Base-by-base conservation (phyloP, 2,797 vertebrate genomes). In the Meriones psammophilus region DNA sequence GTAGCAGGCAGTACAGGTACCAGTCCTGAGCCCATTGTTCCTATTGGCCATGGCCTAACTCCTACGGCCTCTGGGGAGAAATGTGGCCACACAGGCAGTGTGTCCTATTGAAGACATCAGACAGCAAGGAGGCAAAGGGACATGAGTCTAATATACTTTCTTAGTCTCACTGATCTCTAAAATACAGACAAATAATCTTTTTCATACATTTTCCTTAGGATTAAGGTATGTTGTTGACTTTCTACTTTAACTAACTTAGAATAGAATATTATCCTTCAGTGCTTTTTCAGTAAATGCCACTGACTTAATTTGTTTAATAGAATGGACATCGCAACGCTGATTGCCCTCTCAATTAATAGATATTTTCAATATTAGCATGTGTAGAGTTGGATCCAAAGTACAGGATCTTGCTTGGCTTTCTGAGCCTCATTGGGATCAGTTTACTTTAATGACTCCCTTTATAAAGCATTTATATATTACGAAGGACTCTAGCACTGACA, bases 211-310 rank as follows among this genome's bases (percentile, higher is more conserved):
- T 76, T 54, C 33, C 60, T 90, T 83, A 42, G 69, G 36, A 73
- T 39, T 50, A 64, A 73, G 24, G 13, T 79, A 33, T 46, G 92
- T 96, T 79, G 28, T 78, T 83, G 71, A 89, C 46, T 64, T 83
- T 86, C 84, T 66, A 64, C 50, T 94, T 90, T 89, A 76, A 54
- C 69, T 79, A 80, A 77, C 8, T 95, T 92, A 88, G 42, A 92
- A 36, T 33, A 39, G 62, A 39, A 83, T 78, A 71, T n/a, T 79
- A 18, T 6, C 62, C 58, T 58, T 50, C 20, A 28, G 14, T 50
- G 46, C 33, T 89, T 83, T 86, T 73, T 78, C 62, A 92, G n/a
- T 39, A 91, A 94, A 97, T 56, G 14, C 39, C 58, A 88, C 22
- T 2, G 7, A 87, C 50, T 90, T 88, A 80, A 81, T 91, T 88